Evolutionary conservation across 2,888 invertebrate species (phyloP).

Genomic region (Pyralis farinalis): DNA sequence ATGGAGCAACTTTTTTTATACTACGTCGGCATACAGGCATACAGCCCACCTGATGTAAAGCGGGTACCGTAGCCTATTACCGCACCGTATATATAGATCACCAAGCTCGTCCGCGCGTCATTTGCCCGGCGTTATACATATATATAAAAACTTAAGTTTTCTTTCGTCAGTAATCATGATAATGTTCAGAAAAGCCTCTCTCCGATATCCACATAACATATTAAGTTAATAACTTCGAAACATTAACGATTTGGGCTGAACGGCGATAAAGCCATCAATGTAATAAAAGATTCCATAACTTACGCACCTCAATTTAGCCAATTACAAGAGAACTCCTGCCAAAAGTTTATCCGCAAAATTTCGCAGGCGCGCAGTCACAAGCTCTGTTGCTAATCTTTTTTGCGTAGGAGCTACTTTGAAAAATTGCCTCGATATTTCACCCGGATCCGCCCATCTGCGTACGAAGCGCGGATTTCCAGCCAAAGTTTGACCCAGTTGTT

Average conservation of each 20-base stretch:
- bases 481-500: constrained; percentile 23
- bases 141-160: too few relatives aligned
- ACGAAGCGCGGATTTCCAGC: constrained; percentile 17
- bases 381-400: constrained; percentile 16
- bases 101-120: too few relatives aligned
- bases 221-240: not conserved
- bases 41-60: too few relatives aligned
- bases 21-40: too few relatives aligned
- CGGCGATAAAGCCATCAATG: not conserved
- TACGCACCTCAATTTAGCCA: constrained; percentile 6
- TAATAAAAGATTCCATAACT: not conserved
- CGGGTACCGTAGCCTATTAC: too few relatives aligned
- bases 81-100: too few relatives aligned
- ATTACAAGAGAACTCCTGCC: constrained; percentile 1
- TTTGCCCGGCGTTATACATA: too few relatives aligned
- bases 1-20: too few relatives aligned
- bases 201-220: not conserved
- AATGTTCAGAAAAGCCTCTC: not conserved
- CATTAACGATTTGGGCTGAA: not conserved
- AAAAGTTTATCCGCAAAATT: not conserved
- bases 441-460: constrained; percentile 25
- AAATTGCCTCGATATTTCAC: constrained; percentile 42
- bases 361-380: constrained; percentile 5
- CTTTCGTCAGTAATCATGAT: not conserved
- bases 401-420: constrained; percentile 26